Percentiles rank a stretch among this genome's conserved stretches.
phyloP scores from a whole-genome alignment of 2,888 invertebrate species.

The Meliscaeva auricollis region DNA sequence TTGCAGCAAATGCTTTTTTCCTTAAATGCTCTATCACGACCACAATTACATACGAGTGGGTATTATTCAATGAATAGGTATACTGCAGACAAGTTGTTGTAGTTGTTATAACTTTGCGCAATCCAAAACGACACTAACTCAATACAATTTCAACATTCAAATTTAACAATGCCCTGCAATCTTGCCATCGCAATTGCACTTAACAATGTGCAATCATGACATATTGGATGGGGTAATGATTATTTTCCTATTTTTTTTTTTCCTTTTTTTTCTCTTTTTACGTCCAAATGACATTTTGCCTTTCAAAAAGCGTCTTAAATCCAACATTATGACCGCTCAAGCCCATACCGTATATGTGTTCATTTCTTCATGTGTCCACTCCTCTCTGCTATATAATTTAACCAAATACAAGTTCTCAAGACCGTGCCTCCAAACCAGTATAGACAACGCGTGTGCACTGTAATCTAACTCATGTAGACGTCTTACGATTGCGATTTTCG shows the following conservation, averaged over 20 bases:
- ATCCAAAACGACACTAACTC: constrained; percentile 13
- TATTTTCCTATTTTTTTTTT: constrained; percentile 1
- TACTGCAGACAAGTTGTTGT: constrained; percentile 5
- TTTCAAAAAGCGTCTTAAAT: constrained; percentile 16
- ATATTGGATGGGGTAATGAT: constrained; percentile 19
- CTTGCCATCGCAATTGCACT: constrained; percentile 33
- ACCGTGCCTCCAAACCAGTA: constrained; percentile 24
- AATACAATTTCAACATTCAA: constrained; percentile 21
- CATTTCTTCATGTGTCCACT: constrained; percentile 36
- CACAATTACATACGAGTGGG: not conserved
- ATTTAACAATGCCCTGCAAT: constrained; percentile 34
- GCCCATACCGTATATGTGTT: constrained; percentile 9
- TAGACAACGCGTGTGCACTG: not conserved
- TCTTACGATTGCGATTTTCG: constrained; percentile 46
- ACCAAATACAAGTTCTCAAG: constrained; percentile 32
- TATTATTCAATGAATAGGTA: constrained; percentile 2
- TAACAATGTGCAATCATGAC: constrained; percentile 37
- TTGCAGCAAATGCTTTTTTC: not conserved
- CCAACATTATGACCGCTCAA: constrained; percentile 24
- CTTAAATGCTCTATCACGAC: not conserved
- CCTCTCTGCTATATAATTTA: constrained; percentile 6
- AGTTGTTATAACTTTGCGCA: not conserved
- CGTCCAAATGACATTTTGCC: constrained; percentile 34
- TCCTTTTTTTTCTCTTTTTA: not conserved
- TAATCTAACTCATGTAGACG: constrained; percentile 20